phyloP scores from a whole-genome alignment of 1,140 invertebrate species.

The Nixonia krombeini region DNA sequence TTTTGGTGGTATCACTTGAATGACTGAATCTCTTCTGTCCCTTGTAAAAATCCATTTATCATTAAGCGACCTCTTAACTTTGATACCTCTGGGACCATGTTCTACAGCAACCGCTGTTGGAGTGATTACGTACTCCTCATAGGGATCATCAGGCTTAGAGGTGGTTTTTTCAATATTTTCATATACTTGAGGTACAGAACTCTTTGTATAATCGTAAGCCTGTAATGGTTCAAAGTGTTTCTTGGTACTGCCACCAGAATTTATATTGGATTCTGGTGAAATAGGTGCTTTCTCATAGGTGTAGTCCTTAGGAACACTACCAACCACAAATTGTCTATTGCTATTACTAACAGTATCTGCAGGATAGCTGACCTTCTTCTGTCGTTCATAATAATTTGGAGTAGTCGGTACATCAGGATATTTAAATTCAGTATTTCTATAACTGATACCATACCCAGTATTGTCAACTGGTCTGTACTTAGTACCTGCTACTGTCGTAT shows the following conservation, averaged over 20 bases:
- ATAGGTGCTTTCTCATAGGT: conserved; percentile 25
- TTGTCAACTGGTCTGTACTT: conserved; percentile 56
- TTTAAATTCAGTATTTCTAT: conserved; percentile 64
- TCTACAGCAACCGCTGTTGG: conserved; percentile 67
- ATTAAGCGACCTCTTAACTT: conserved; percentile 37
- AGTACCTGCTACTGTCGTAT: conserved; percentile 27
- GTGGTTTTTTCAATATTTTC: conserved; percentile 17
- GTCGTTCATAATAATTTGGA: conserved; percentile 55
- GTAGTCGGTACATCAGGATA: conserved; percentile 55
- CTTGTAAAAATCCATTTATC: neutral
- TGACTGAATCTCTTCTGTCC: conserved; percentile 37
- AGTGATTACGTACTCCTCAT: conserved; percentile 61
- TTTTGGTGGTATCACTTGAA: conserved; percentile 64
- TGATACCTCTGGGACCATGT: conserved; percentile 70
- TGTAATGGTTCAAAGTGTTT: conserved; percentile 9
- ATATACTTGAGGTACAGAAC: conserved; percentile 2
- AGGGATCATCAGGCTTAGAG: conserved; percentile 46
- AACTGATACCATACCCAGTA: conserved; percentile 48
- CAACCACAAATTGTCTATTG: conserved; percentile 66
- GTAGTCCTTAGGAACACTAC: conserved; percentile 64
- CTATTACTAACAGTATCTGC: conserved; percentile 31
- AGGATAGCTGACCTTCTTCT: conserved; percentile 43
- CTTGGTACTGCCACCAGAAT: conserved; percentile 16
- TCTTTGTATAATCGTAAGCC: conserved; percentile 45
- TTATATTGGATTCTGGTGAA: conserved; percentile 6